Conservation (phyloP, 1,140 invertebrate species). For the Arctopsyche grandis region DNA sequence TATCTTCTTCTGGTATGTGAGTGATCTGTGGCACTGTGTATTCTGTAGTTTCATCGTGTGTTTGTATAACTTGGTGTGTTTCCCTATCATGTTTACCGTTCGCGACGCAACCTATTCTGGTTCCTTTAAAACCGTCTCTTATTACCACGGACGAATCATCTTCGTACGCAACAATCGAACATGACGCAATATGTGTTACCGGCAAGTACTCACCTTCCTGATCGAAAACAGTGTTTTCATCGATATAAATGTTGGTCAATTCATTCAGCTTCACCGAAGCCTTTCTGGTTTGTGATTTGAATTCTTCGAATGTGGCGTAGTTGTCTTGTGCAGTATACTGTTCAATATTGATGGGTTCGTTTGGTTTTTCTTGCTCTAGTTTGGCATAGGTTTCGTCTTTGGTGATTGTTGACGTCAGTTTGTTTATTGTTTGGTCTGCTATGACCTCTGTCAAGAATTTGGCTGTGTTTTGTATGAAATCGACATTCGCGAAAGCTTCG, state of each 20-base stretch:
- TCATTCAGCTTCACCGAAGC: slow-evolving; percentile 46
- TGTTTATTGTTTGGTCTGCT: slow-evolving; percentile 34
- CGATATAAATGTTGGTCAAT: slow-evolving; percentile 44
- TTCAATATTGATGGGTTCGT: slow-evolving; percentile 51
- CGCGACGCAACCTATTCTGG: background rate
- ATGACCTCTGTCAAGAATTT: slow-evolving; percentile 33
- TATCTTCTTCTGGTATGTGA: background rate
- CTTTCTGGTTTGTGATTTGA: slow-evolving; percentile 19
- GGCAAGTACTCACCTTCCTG: slow-evolving; percentile 56
- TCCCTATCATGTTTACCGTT: slow-evolving; percentile 46
- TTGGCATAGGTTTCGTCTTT: slow-evolving; percentile 45
- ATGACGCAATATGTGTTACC: background rate
- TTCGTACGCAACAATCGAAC: background rate
- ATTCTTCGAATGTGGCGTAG: slow-evolving; percentile 25
- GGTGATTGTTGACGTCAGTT: slow-evolving; percentile 22
- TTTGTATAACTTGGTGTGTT: slow-evolving; percentile 60
- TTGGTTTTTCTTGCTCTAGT: slow-evolving; percentile 52
- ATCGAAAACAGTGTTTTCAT: slow-evolving; percentile 47
- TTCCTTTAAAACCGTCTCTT: slow-evolving; percentile 8
- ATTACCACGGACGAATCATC: background rate
- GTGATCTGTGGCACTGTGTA: background rate
- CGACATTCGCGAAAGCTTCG: slow-evolving; percentile 28
- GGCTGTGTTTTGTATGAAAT: slow-evolving; percentile 39
- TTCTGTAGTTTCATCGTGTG: slow-evolving; percentile 62
- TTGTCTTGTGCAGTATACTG: slow-evolving; percentile 51